Evolutionary conservation across 2,888 invertebrate species (phyloP).

Genomic region (Alloscopus bannaensis): DNA sequence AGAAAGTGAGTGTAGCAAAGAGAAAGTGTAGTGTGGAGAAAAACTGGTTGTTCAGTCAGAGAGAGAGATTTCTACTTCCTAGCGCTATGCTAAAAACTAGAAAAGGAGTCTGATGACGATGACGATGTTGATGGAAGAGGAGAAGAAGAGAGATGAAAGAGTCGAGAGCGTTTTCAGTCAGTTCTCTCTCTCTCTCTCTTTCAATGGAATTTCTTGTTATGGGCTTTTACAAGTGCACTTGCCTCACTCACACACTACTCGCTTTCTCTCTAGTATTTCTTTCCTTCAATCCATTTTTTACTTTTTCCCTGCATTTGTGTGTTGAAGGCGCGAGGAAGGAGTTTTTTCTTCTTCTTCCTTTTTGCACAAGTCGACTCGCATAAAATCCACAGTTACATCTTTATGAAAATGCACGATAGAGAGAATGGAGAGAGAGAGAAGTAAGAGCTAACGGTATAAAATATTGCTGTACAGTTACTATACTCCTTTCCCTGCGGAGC

Average conservation of each 20-base stretch:
- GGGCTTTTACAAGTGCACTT: slow-evolving; percentile 59
- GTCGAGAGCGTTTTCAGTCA: slow-evolving; percentile 51
- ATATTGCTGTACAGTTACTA: slow-evolving; percentile 48
- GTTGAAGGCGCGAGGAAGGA: slow-evolving; percentile 11
- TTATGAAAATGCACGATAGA: too few relatives aligned
- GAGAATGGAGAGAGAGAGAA: too few relatives aligned
- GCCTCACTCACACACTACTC: too few relatives aligned
- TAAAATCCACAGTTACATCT: too few relatives aligned
- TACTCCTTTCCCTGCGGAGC: slow-evolving; percentile 55
- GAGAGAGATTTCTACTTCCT: slow-evolving; percentile 6
- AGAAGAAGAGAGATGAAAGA: slow-evolving; percentile 48
- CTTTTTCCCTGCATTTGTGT: slow-evolving; percentile 9
- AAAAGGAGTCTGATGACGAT: slow-evolving; percentile 28
- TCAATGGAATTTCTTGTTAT: slow-evolving; percentile 62
- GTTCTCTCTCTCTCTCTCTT: slow-evolving; percentile 45
- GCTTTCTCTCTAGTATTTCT: slow-evolving; percentile 9
- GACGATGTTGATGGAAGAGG: slow-evolving; percentile 55
- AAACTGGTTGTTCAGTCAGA: background rate
- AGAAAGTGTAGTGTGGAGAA: slow-evolving; percentile 27
- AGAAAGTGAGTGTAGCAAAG: slow-evolving; percentile 13
- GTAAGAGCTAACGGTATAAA: slow-evolving; percentile 28
- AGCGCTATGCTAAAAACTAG: slow-evolving; percentile 52
- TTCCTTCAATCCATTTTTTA: slow-evolving; percentile 13
- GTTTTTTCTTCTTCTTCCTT: slow-evolving; percentile 30
- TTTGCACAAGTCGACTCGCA: slow-evolving; percentile 5